A percentile compares a stretch with the other conserved stretches of the same genome.
These are phyloP conservation scores for Kryptolebias marmoratus DNA, from an alignment of 2,113 vertebrate genomes.

Conservation along the genomic window DNA sequence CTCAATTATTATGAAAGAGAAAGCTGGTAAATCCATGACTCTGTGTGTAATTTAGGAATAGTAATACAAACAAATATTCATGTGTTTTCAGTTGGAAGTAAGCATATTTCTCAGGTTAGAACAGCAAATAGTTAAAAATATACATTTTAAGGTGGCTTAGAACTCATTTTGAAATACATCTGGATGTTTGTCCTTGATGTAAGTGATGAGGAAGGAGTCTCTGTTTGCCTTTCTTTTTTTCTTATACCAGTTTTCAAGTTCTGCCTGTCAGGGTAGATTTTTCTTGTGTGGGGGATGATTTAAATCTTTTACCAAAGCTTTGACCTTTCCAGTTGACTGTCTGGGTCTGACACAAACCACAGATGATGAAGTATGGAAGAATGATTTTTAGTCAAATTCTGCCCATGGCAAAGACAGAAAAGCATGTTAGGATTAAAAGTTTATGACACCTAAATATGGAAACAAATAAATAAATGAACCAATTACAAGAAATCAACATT, in stretches of 20 bases:
- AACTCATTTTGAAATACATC: constrained; percentile 40
- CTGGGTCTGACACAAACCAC: constrained; percentile 74
- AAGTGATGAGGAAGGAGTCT: constrained; percentile 38
- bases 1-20: constrained; percentile 48
- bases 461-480: neutral
- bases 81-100: constrained; percentile 10
- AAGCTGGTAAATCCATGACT: constrained; percentile 30
- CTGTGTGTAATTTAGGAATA: constrained; percentile 27
- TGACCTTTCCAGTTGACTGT: constrained; percentile 81
- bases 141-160: neutral
- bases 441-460: constrained; percentile 13
- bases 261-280: constrained; percentile 79
- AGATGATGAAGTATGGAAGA: constrained; percentile 69
- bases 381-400: constrained; percentile 65
- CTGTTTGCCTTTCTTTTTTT: constrained; percentile 61
- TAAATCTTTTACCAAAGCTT: constrained; percentile 76
- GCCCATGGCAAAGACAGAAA: constrained; percentile 12
- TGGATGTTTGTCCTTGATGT: constrained; percentile 46
- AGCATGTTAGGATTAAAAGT: constrained; percentile 2
- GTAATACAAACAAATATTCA: constrained; percentile 45
- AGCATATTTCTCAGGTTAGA: neutral
- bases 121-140: constrained; percentile 9
- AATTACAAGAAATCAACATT: constrained; percentile 9
- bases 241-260: constrained; percentile 62
- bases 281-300: constrained; percentile 68